These are phyloP conservation scores for Sebastes itinus DNA, from an alignment of 2,797 vertebrate genomes.

Conservation along the genomic window DNA sequence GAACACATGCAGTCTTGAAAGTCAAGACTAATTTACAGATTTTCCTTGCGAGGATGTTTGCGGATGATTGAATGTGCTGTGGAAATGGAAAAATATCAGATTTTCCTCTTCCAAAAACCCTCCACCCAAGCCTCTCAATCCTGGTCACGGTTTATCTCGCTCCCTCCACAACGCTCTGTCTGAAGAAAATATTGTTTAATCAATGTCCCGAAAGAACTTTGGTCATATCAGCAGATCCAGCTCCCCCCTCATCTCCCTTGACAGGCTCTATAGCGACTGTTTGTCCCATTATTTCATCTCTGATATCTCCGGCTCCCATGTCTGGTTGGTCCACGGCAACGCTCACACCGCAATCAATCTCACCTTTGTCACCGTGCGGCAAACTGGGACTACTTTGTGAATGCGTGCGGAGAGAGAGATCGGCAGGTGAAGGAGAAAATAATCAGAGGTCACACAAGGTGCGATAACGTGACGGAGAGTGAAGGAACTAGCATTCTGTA, in stretches of 20 bases:
- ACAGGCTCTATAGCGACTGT: conserved; percentile 47
- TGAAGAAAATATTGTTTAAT: conserved; percentile 74
- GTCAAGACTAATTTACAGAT: conserved; percentile 40
- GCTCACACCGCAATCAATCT: conserved; percentile 22
- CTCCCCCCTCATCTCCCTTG: conserved; percentile 41
- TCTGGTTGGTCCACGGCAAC: conserved; percentile 23
- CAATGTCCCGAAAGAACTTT: conserved; percentile 61
- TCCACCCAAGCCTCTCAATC: conserved; percentile 3
- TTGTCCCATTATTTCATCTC: conserved; percentile 67
- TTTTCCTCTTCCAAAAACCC: conserved; percentile 16
- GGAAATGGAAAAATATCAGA: conserved; percentile 42
- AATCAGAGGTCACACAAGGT: conserved; percentile 18
- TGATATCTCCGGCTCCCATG: conserved; percentile 32
- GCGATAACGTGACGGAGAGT: conserved; percentile 20
- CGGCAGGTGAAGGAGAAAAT: conserved; percentile 36
- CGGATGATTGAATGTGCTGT: conserved; percentile 2
- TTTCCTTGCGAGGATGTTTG: conserved; percentile 13
- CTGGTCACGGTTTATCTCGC: conserved; percentile 32
- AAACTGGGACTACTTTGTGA: conserved; percentile 13
- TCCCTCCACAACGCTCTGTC: conserved; percentile 20
- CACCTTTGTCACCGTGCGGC: conserved; percentile 2
- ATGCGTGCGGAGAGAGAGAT: not conserved
- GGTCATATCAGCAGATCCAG: conserved; percentile 69
- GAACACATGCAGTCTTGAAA: conserved; percentile 32
- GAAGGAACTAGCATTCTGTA: conserved; percentile 20